Conservation (phyloP, 2,797 vertebrate genomes). For the Notoglanidium macrostoma region DNA sequence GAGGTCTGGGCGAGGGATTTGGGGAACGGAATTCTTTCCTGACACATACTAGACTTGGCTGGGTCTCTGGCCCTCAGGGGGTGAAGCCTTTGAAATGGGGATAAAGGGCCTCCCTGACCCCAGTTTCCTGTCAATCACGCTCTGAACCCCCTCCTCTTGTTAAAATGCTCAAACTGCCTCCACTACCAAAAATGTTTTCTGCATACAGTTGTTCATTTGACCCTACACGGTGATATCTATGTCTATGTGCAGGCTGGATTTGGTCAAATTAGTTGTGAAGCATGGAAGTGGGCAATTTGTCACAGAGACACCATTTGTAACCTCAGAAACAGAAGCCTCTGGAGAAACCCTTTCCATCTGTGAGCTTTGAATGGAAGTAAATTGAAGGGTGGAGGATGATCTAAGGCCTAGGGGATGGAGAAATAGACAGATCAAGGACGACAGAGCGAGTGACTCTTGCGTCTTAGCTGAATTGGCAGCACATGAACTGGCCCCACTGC, state of each 20-base stretch:
- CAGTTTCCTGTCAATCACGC: slow-evolving; percentile 42
- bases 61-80: slow-evolving; percentile 56
- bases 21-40: slow-evolving; percentile 64
- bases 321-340: slow-evolving; percentile 26
- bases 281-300: slow-evolving; percentile 20
- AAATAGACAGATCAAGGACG: slow-evolving; percentile 22
- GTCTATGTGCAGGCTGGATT: background rate
- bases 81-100: slow-evolving; percentile 50
- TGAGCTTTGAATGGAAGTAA: slow-evolving; percentile 59
- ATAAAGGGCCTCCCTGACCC: slow-evolving; percentile 39
- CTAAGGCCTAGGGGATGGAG: slow-evolving; percentile 56
- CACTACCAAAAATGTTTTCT: background rate
- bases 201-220: background rate
- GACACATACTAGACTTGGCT: slow-evolving; percentile 64
- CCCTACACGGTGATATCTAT: background rate
- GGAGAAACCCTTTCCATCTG: slow-evolving; percentile 33
- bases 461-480: slow-evolving; percentile 66
- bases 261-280: background rate
- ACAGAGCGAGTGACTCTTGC: slow-evolving; percentile 32
- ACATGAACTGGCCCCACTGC: slow-evolving; percentile 73
- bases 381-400: slow-evolving; percentile 63
- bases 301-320: slow-evolving; percentile 27
- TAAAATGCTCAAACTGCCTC: slow-evolving; percentile 3
- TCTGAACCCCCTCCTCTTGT: background rate
- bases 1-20: slow-evolving; percentile 41